Base-by-base conservation (phyloP, 2,113 vertebrate species). In the Clarias magur region DNA sequence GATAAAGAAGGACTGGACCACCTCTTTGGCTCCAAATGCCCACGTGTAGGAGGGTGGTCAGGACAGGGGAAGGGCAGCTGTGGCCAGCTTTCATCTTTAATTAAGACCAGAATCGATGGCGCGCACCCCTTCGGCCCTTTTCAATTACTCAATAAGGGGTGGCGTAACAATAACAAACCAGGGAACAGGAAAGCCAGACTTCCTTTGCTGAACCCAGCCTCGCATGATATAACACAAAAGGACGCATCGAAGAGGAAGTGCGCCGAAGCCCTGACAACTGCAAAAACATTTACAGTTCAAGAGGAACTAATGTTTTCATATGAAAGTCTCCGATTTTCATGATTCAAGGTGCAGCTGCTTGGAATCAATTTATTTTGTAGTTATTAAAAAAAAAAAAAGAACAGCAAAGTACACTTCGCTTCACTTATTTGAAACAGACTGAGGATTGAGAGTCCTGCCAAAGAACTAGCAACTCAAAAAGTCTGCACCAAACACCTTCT, bases 161-260 rank as follows among this genome's bases (percentile, higher is more conserved):
- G 80, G 85, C 17, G n/a, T 42, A 85, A 86, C 79, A 88, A 84
- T 87, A 89, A 88, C 86, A 89, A 80, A 80, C 25, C 38, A 17
- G 70, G 25, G 80, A 25, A 89, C 86, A 88, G 88, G 84, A 83
- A 85, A 87, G 78, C 76, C 79, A 87, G 80, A 62, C 86, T 90
- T 91, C 89, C 90, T 91, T 85, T 85, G 85, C 86, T 70, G 62
- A 48, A 48, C 73, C 65, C 17, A 79, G 60, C 60, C 34, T 34
- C 12, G 56, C 70, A 60, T 80, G 73, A 79, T 34, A 34, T 34
- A 83, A 75, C 63, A 38, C 30, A 67, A 84, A 68, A 84, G 38
- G 80, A 65, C 12, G 62, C 48, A 88, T 53, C 82, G 57, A 73
- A 56, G 56, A 89, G 89, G 88, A 91, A 90, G 88, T 84, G 60